phyloP scores from a whole-genome alignment of 2,797 vertebrate species.

The Tachyglossus aculeatus region DNA sequence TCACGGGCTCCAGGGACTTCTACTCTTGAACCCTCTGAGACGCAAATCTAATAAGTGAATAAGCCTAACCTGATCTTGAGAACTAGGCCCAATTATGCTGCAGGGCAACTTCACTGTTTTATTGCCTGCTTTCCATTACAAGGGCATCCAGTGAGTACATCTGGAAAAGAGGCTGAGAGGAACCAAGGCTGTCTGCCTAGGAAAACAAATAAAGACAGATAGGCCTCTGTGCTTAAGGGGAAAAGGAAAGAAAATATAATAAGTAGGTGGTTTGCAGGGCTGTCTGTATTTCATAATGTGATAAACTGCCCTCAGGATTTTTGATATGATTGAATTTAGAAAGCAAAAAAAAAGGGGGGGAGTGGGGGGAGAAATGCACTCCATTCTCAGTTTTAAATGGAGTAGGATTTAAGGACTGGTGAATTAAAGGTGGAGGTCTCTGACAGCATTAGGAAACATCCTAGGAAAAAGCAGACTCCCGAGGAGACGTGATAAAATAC shows the following conservation, averaged over 20 bases:
- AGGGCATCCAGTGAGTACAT: constrained; percentile 77
- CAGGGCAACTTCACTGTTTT: constrained; percentile 79
- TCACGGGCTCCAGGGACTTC: constrained; percentile 76
- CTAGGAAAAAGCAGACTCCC: constrained; percentile 22
- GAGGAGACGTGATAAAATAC: constrained; percentile 20
- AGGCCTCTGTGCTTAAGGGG: constrained; percentile 70
- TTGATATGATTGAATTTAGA: constrained; percentile 76
- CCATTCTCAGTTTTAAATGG: constrained; percentile 55
- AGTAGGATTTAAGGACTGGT: constrained; percentile 35
- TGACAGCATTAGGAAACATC: constrained; percentile 32
- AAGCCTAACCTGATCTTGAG: constrained; percentile 80
- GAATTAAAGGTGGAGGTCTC: constrained; percentile 47
- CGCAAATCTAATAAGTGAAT: constrained; percentile 82
- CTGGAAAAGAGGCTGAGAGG: constrained; percentile 78
- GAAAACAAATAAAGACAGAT: constrained; percentile 84
- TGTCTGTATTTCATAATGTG: constrained; percentile 81
- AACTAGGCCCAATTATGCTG: constrained; percentile 77
- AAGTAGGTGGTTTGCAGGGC: constrained; percentile 80
- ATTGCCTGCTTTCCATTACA: constrained; percentile 83
- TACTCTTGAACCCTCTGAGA: constrained; percentile 76
- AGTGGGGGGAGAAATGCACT: constrained; percentile 25
- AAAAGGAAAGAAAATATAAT: constrained; percentile 78
- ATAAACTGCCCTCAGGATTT: constrained; percentile 81
- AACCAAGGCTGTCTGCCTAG: constrained; percentile 80
- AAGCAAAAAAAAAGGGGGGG: constrained; percentile 29